phyloP scores from a whole-genome alignment of 2,797 vertebrate species.

The Enteromius trimaculatus region DNA sequence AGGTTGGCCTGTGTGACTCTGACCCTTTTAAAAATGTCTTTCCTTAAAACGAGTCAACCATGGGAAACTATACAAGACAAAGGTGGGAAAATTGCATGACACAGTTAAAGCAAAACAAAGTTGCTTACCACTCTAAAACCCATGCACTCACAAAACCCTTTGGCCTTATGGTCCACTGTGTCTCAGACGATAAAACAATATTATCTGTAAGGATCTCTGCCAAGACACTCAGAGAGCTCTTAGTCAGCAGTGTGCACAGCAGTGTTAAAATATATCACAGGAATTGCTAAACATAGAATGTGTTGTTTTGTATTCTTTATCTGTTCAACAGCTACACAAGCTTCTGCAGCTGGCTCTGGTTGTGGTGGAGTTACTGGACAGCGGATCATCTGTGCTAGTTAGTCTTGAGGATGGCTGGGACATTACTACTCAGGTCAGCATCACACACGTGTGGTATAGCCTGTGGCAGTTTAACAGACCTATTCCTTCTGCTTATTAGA shows the following conservation, averaged over 20 bases:
- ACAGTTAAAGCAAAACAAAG: conserved; percentile 44
- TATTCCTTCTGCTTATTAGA: background rate
- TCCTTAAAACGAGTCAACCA: conserved; percentile 65
- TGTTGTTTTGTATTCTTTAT: conserved; percentile 51
- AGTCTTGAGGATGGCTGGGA: conserved; percentile 99
- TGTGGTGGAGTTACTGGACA: conserved; percentile 92
- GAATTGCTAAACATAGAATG: conserved; percentile 44
- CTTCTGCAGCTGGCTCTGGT: conserved; percentile 90
- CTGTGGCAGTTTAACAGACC: background rate
- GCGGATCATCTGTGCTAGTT: conserved; percentile 93
- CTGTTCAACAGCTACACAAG: conserved; percentile 88
- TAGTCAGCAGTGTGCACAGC: conserved; percentile 51
- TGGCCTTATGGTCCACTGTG: conserved; percentile 56
- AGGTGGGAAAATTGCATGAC: conserved; percentile 53
- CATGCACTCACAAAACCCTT: conserved; percentile 63
- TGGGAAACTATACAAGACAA: conserved; percentile 65
- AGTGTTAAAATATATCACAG: conserved; percentile 56
- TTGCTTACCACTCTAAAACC: conserved; percentile 63
- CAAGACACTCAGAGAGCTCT: conserved; percentile 39
- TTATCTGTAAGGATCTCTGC: conserved; percentile 67
- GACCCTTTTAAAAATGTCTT: conserved; percentile 63
- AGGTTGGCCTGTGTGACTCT: conserved; percentile 62
- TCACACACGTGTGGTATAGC: background rate
- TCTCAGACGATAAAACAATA: conserved; percentile 56
- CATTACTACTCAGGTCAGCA: conserved; percentile 91